phyloP scores from a whole-genome alignment of 2,888 invertebrate genomes.

The Teleogryllus oceanicus region DNA sequence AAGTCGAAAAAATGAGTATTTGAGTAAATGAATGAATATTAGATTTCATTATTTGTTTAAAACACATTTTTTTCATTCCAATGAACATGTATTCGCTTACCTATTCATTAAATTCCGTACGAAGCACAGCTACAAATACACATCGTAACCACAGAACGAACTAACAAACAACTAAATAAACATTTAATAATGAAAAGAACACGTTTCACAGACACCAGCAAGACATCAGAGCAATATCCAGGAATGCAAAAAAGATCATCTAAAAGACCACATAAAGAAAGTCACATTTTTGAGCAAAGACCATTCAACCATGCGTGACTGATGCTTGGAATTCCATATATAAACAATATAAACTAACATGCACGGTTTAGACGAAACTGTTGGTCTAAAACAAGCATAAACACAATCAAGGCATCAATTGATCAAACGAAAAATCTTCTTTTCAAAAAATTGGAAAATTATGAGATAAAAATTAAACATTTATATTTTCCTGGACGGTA shows the following conservation, averaged over 20 bases:
- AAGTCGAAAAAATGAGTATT: too few relatives aligned
- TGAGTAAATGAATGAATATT: too few relatives aligned
- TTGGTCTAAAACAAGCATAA: too few relatives aligned
- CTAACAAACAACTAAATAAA: neutral
- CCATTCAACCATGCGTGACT: slow-evolving; percentile 2
- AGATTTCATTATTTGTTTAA: too few relatives aligned
- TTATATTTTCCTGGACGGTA: too few relatives aligned
- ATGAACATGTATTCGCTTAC: too few relatives aligned
- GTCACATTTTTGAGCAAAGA: neutral
- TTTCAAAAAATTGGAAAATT: too few relatives aligned
- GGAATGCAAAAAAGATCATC: neutral
- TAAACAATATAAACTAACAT: neutral
- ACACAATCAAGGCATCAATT: too few relatives aligned
- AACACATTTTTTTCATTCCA: too few relatives aligned
- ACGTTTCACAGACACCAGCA: neutral
- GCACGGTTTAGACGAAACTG: neutral
- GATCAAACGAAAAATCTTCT: too few relatives aligned
- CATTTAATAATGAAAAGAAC: neutral
- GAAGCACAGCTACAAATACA: neutral
- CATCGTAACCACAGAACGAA: neutral
- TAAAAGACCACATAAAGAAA: neutral
- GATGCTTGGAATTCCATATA: neutral
- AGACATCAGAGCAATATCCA: neutral
- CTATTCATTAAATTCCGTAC: neutral
- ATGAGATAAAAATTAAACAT: too few relatives aligned